Percentiles rank a stretch among this genome's conserved stretches.
Conservation (phyloP, 2,113 vertebrate genomes). For the Pomatostomus ruficeps region DNA sequence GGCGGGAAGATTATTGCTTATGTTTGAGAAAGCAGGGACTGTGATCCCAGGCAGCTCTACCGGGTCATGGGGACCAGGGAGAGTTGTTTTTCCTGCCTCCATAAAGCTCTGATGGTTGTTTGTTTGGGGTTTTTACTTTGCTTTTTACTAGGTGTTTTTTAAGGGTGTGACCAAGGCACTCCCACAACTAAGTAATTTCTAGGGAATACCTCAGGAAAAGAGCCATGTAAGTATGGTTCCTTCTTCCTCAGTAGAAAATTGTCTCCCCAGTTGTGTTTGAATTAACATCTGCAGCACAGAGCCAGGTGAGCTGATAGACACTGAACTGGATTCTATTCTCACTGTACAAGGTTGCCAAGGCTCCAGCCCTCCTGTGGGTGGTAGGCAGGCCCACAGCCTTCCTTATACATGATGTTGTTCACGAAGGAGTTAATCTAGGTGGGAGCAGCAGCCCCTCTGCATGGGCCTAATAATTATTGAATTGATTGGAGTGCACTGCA, state of each 20-base stretch:
- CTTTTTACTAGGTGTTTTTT: background rate
- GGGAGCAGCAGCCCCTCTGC: background rate
- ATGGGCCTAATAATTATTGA: background rate
- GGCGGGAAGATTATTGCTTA: fast-evolving
- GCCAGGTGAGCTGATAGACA: background rate
- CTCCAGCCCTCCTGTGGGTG: background rate
- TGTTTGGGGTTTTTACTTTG: fast-evolving
- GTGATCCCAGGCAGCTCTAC: background rate
- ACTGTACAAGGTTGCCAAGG: background rate
- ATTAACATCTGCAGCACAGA: background rate
- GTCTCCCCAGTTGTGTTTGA: background rate
- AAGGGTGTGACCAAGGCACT: background rate
- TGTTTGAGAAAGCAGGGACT: background rate
- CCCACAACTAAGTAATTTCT: background rate
- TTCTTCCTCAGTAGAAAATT: background rate
- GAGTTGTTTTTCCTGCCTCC: background rate
- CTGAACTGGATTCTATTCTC: background rate
- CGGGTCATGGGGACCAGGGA: fast-evolving
- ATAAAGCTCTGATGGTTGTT: background rate
- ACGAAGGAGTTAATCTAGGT: background rate
- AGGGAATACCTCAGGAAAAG: background rate
- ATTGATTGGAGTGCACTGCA: background rate
- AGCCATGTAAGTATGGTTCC: background rate
- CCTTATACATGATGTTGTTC: fast-evolving
- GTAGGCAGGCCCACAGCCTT: background rate